Evolutionary conservation across 2,888 invertebrate genomes (phyloP), one percentile per base, ranked within the genome.

Genomic region (Isoperla grammatica): DNA sequence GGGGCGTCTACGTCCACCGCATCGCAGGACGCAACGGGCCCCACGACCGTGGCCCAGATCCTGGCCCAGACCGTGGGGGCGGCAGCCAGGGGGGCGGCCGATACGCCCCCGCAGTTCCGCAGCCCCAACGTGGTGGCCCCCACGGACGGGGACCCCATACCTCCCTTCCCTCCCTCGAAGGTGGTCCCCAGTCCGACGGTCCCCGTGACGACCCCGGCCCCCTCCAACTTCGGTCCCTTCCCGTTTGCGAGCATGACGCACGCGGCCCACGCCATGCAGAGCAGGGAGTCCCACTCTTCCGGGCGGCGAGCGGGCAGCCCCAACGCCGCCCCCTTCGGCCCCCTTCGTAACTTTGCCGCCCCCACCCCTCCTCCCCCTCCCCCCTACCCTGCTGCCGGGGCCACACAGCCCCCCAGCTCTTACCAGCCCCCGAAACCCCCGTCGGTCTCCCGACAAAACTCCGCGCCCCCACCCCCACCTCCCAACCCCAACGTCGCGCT

Each of bases 211-310:
- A 49, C 56, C 65, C 45, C 64, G 65, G 56, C 63, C 67, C 43
- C 60, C 37, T 11, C 49, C 42, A 12, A 39, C 54, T 37, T 39
- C 63, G 77, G 87, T 73, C 80, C 84, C 72, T 93, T 86, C 76
- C 92, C 93, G 43, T 93, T 93, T 74, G 89, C 90, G 70, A 92
- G 92, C 74, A 93, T 94, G 93, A 90, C 91, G 49, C 89, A 90
- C 71, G 89, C 81, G 54, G 80, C 89, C 64, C 85, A 91, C 73
- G 90, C 91, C 54, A 87, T 91, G 76, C 90, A 91, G 70, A 35
- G 71, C 29, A 4, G 29, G 8, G 29, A 29, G 29, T 29, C 29
- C 5, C 29, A 29, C 8, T 29, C 29, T 6, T 6, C 29, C 29
- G 8, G 29, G 5, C 4, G 29, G 8, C 29, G 8, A 29, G 29